These are phyloP conservation scores for Papilio aristodemus DNA, from an alignment of 1,140 invertebrate species.

Conservation along the genomic window DNA sequence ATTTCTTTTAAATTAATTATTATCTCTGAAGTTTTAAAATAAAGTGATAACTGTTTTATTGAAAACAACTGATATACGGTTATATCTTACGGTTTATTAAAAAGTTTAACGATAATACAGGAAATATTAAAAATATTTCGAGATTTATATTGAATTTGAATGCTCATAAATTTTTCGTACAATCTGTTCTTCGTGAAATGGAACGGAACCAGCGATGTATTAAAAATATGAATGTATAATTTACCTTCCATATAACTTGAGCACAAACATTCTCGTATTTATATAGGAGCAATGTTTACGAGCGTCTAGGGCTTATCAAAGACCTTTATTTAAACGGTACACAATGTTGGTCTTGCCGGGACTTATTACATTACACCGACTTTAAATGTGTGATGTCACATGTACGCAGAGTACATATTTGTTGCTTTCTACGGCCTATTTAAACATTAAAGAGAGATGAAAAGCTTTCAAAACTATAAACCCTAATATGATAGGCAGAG, in stretches of 20 bases:
- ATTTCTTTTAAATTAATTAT: slow-evolving; percentile 11
- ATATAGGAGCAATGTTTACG: slow-evolving; percentile 34
- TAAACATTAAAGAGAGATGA: slow-evolving; percentile 1
- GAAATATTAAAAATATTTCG: neutral
- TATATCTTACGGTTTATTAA: neutral
- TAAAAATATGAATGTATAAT: slow-evolving; percentile 10
- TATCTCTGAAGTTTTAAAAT: slow-evolving; percentile 1
- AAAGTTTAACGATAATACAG: neutral
- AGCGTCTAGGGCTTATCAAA: slow-evolving; percentile 34
- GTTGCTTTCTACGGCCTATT: neutral
- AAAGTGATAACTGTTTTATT: neutral
- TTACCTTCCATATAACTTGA: slow-evolving; percentile 24
- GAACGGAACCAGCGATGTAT: neutral
- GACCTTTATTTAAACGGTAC: slow-evolving; percentile 31
- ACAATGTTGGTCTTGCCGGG: slow-evolving; percentile 29
- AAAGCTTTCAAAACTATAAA: neutral
- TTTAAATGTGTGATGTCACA: slow-evolving; percentile 13
- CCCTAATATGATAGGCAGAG: too few relatives aligned
- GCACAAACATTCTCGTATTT: slow-evolving; percentile 32
- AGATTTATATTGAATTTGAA: neutral
- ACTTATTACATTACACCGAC: slow-evolving; percentile 31
- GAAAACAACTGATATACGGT: neutral
- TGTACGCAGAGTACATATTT: slow-evolving; percentile 5
- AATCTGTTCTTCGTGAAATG: neutral
- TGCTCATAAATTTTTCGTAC: neutral